These are phyloP conservation scores for Enoplolaimus lenunculus DNA, from an alignment of 2,888 invertebrate genomes.

Conservation along the genomic window DNA sequence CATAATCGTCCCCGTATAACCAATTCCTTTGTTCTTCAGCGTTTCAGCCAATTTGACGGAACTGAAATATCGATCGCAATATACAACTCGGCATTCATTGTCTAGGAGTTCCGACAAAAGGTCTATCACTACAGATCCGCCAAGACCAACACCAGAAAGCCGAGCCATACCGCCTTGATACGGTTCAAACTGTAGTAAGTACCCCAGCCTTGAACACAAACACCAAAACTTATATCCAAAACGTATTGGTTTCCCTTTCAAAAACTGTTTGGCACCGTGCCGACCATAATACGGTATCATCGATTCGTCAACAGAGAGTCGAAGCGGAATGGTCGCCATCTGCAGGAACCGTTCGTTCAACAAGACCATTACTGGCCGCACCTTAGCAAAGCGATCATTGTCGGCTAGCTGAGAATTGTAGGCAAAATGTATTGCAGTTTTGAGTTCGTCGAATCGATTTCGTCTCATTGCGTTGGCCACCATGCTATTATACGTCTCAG, in stretches of 20 bases:
- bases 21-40: slow-evolving; percentile 25
- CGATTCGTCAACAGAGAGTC: slow-evolving; percentile 31
- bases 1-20: slow-evolving; percentile 30
- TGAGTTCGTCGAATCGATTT: slow-evolving; percentile 18
- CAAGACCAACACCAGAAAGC: slow-evolving; percentile 24
- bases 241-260: slow-evolving; percentile 35
- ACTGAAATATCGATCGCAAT: slow-evolving; percentile 33
- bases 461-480: slow-evolving; percentile 16
- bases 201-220: slow-evolving; percentile 31
- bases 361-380: slow-evolving; percentile 27
- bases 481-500: slow-evolving; percentile 9
- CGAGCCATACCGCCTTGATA: slow-evolving; percentile 33
- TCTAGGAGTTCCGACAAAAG: slow-evolving; percentile 24
- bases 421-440: slow-evolving; percentile 3
- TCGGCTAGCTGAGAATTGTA: slow-evolving; percentile 26
- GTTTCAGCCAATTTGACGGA: slow-evolving; percentile 27
- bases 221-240: slow-evolving; percentile 38
- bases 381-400: slow-evolving; percentile 31
- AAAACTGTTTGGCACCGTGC: slow-evolving; percentile 35
- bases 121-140: slow-evolving; percentile 26
- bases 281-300: slow-evolving; percentile 38
- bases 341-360: slow-evolving; percentile 28
- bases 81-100: slow-evolving; percentile 28
- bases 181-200: slow-evolving; percentile 37
- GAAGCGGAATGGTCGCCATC: slow-evolving; percentile 26